Evolutionary conservation across 2,113 vertebrate species (phyloP), one percentile per base, ranked within the genome.

Genomic region (Heliornis fulica): DNA sequence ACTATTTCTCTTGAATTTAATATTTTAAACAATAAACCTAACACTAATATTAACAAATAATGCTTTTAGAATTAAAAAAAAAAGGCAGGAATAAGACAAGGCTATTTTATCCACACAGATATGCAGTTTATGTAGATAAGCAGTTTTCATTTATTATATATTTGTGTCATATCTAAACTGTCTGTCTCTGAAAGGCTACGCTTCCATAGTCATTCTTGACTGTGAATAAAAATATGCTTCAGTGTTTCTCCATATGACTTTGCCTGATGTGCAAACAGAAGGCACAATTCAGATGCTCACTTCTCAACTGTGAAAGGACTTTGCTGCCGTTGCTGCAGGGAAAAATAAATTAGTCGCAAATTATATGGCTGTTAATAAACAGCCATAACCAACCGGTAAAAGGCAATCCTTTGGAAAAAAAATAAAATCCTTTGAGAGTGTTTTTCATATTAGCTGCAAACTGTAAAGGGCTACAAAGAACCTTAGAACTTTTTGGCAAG

Each of bases 231-330:
- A 95, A 92, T 88, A 92, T 69, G 85, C 48, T 92, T 90, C n/a
- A 34, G 32, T 83, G 34, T 88, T 94, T 83, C 90, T 70, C 78
- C 71, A 18, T 83, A 93, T 82, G 88, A 89, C 77, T 92, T 89
- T 94, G 84, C 94, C 93, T 96, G 94, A 85, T 93, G 83, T 77
- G 70, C 68, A 96, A 96, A 95, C 78, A 68, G 85, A 96, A 97
- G 96, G 93, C 59, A 6, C 61, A 81, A 83, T 90, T 97, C 91
- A 96, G 76, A 56, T 91, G 88, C 93, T 96, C 76, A 57, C 63
- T 90, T 84, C 87, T 81, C 88, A 90, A 16, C 83, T 76, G 84
- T 40, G 56, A 90, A 88, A 94, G 74, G 53, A 90, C 57, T 53
- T 82, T 60, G 41, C 50, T 89, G 29, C 34, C 51, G n/a, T 64